Percentiles rank a stretch among this genome's conserved stretches.
Evolutionary conservation across 2,113 vertebrate genomes (phyloP).

Genomic region (Aegotheles bennettii): DNA sequence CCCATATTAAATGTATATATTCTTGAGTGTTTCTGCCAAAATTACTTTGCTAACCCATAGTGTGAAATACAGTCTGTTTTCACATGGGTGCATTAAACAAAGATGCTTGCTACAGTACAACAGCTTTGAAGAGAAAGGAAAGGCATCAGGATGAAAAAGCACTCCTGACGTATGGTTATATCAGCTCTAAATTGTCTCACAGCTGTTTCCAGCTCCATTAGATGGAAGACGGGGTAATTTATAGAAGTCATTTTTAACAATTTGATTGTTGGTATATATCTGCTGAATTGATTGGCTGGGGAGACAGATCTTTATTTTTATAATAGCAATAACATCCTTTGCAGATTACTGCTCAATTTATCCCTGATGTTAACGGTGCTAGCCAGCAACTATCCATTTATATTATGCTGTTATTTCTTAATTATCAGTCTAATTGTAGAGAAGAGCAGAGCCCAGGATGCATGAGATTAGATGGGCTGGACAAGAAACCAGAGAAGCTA

Average conservation of each 20-base stretch:
- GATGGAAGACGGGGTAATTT: constrained; percentile 72
- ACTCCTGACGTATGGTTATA: constrained; percentile 30
- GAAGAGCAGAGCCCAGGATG: not conserved
- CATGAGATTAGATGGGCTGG: constrained; percentile 35
- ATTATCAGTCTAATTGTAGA: constrained; percentile 72
- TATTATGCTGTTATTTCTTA: constrained; percentile 70
- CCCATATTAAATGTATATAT: constrained; percentile 68
- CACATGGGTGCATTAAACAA: constrained; percentile 69
- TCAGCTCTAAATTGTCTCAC: constrained; percentile 73
- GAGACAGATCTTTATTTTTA: constrained; percentile 79
- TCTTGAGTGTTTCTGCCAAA: constrained; percentile 61
- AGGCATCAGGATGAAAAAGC: constrained; percentile 68
- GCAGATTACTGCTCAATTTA: constrained; percentile 73
- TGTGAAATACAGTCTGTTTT: constrained; percentile 66
- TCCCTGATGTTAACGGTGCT: constrained; percentile 52
- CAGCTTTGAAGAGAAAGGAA: constrained; percentile 35
- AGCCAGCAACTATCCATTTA: constrained; percentile 60
- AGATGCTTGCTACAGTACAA: constrained; percentile 6
- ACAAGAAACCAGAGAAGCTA: constrained; percentile 9
- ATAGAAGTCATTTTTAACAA: constrained; percentile 76
- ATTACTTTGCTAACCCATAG: constrained; percentile 40
- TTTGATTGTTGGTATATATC: constrained; percentile 81
- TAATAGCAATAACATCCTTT: constrained; percentile 77
- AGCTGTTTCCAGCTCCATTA: constrained; percentile 75
- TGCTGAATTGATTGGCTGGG: constrained; percentile 75